Conservation (phyloP, 2,113 vertebrate genomes). For the Sebastes fasciatus region DNA sequence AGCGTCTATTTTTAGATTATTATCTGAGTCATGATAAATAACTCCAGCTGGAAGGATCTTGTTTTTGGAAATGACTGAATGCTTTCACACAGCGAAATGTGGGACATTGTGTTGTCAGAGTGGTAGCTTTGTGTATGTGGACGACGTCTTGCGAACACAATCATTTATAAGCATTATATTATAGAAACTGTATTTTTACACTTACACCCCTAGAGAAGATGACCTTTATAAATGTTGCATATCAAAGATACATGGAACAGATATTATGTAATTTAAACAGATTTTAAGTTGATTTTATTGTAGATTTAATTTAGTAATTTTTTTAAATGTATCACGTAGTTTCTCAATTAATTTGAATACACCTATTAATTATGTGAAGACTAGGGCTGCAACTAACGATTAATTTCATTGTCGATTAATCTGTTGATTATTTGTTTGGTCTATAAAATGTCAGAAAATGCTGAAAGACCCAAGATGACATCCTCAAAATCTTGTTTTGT, state of each 20-base stretch:
- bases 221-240: background rate
- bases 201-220: background rate
- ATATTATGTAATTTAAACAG: background rate
- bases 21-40: constrained; percentile 17
- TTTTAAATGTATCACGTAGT: background rate
- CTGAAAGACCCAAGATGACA: too few species aligned
- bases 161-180: background rate
- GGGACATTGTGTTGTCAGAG: background rate
- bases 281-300: background rate
- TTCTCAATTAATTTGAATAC: background rate
- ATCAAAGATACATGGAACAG: background rate
- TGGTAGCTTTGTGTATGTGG: background rate
- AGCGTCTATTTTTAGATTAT: constrained; percentile 29
- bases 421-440: too few species aligned
- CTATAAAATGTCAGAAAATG: too few species aligned
- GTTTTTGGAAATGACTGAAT: background rate
- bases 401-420: too few species aligned
- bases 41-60: background rate
- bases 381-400: too few species aligned
- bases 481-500: too few species aligned
- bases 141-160: background rate
- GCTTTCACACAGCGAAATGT: background rate
- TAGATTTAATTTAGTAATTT: background rate
- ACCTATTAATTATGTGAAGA: background rate
- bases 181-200: background rate